These are phyloP conservation scores for Hippocampus guttulatus DNA, from an alignment of 2,113 vertebrate genomes.

Conservation along the genomic window DNA sequence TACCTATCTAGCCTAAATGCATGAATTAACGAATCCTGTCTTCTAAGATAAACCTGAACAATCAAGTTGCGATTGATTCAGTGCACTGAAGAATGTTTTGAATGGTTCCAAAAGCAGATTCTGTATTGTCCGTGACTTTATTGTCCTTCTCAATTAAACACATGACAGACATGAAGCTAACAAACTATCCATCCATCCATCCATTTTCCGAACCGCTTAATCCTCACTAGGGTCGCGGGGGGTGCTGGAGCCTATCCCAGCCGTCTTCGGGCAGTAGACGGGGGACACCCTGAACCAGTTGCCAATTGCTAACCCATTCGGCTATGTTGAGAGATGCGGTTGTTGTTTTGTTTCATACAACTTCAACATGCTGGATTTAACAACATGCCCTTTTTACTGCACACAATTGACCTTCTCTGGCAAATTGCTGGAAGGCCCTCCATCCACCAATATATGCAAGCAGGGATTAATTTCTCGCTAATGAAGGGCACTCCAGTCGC, in stretches of 20 bases:
- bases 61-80: not conserved
- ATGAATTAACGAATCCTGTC: too few species aligned
- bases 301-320: not conserved
- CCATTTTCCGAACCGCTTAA: too few species aligned
- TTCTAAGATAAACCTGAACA: not conserved
- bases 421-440: conserved; percentile 11
- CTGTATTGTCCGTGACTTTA: too few species aligned
- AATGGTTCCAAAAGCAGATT: too few species aligned
- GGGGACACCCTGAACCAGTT: too few species aligned
- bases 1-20: too few species aligned
- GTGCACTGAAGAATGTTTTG: not conserved
- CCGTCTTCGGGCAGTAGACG: too few species aligned
- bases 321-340: not conserved
- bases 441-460: conserved; percentile 32
- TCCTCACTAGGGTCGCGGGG: too few species aligned
- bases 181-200: too few species aligned
- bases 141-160: too few species aligned
- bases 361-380: conserved; percentile 10
- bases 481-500: conserved; percentile 59
- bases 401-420: conserved; percentile 18
- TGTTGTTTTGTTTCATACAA: not conserved
- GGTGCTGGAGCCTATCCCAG: too few species aligned
- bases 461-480: conserved; percentile 59
- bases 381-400: conserved; percentile 11
- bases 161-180: too few species aligned